These are phyloP conservation scores for Orientallactaga bullata DNA, from an alignment of 2,113 vertebrate genomes.

Conservation along the genomic window DNA sequence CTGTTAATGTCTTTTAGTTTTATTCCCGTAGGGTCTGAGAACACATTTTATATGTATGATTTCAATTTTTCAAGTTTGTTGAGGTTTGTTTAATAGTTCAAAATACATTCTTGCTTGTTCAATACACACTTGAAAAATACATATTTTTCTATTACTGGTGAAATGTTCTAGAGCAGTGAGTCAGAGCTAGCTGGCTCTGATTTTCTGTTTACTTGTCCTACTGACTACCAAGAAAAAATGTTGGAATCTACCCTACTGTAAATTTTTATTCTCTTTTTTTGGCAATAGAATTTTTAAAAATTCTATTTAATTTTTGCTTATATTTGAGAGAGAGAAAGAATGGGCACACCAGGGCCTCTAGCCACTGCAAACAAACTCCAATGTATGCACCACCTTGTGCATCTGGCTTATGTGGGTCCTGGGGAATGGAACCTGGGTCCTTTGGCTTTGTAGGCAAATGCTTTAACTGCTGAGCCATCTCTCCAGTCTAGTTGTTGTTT, in stretches of 20 bases:
- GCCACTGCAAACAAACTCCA: no score
- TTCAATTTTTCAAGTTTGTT: neutral
- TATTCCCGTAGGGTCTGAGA: fast-evolving
- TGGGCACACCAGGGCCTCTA: no score
- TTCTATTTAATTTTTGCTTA: no score
- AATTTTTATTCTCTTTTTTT: neutral
- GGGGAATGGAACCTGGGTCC: no score
- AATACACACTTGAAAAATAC: fast-evolving
- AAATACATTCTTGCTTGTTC: neutral
- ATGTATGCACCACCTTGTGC: no score
- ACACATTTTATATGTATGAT: fast-evolving
- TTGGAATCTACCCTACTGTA: neutral
- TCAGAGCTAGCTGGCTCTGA: neutral
- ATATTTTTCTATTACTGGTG: neutral
- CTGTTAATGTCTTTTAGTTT: neutral
- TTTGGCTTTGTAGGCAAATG: no score
- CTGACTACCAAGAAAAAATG: neutral
- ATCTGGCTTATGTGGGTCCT: no score
- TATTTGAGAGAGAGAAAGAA: neutral
- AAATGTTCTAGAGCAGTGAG: neutral
- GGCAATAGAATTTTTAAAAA: no score
- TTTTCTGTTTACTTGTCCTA: neutral
- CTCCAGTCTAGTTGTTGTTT: no score
- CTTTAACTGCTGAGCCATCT: no score
- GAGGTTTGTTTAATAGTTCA: neutral